Evolutionary conservation across 2,888 invertebrate species (phyloP), one percentile per base, ranked within the genome.

Genomic region (Aspidiotus rigidus): DNA sequence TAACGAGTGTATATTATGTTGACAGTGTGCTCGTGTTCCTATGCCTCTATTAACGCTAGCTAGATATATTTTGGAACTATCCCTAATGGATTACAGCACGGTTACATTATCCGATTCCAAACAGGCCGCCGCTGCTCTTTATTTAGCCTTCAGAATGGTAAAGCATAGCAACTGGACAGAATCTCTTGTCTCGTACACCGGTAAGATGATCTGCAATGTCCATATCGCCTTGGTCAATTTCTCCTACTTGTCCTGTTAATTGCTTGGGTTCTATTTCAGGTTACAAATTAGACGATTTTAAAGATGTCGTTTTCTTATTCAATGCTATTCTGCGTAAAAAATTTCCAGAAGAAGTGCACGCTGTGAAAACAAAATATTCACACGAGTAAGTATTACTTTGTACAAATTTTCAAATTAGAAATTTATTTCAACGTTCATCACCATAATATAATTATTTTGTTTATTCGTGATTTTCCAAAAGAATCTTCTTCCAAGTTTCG

Each of bases 31-130:
- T 69, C 88, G 89, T 77, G 85, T 91, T 64, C 85, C 88, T 41
- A 94, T 98, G 93, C 89, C 90, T 64, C 88, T 89, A 28, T 81
- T 99, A 74, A 99, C 98, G 0, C 80, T 98, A 75, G 95, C 96
- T 41, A 86, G 99, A 72, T 99, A 86, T 80, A 89, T 99, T 76
- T 83, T 99, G 76, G 99, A 99, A 79, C 85, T 87, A 77, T 90
- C 94, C 2, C 81, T 98, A 72, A 88, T 97, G 87, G 94, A 97
- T 77, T 97, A 97, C 79, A 81, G 83, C 11, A 86, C 92, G 69
- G 84, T 91, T 72, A 80, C 82, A 49, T 81, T 84, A 71, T 85
- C 88, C 9, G 98, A 98, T 79, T 95, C 94, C 69, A 86, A 89
- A 80, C 82, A 96, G 81, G 98, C 96, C 28, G 88, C 92, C 56